Percentiles rank a stretch among this genome's conserved stretches.
These are phyloP conservation scores for Invenusta paracnida DNA, from an alignment of 2,888 invertebrate genomes.

Conservation along the genomic window DNA sequence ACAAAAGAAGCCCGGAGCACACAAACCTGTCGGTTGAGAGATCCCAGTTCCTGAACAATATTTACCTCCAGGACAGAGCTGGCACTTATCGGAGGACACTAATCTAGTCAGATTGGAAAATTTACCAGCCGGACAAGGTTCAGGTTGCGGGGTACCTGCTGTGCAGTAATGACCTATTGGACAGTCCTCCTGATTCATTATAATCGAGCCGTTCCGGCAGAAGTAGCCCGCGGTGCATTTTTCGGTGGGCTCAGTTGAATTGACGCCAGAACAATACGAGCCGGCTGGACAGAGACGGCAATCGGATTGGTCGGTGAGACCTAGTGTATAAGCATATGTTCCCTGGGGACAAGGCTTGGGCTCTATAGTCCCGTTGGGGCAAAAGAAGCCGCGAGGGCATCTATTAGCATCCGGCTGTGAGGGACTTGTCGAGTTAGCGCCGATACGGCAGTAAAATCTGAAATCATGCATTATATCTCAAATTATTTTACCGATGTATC, in stretches of 20 bases:
- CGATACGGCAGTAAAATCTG: slow-evolving; percentile 55
- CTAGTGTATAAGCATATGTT: slow-evolving; percentile 51
- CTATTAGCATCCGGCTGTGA: slow-evolving; percentile 53
- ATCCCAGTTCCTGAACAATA: not conserved
- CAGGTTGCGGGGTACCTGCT: not conserved
- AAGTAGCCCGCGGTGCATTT: slow-evolving; percentile 37
- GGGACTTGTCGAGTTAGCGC: slow-evolving; percentile 54
- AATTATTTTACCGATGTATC: no score
- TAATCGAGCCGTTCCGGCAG: not conserved
- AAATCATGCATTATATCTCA: no score
- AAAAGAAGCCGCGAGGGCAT: slow-evolving; percentile 55
- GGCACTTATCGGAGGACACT: not conserved
- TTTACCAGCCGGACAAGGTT: not conserved
- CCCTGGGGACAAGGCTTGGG: slow-evolving; percentile 53
- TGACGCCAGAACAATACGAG: slow-evolving; percentile 51
- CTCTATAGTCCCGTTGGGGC: slow-evolving; percentile 52
- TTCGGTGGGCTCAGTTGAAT: slow-evolving; percentile 51
- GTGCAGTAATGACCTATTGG: not conserved
- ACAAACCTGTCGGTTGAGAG: not conserved
- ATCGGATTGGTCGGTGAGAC: slow-evolving; percentile 48
- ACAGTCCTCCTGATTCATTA: not conserved
- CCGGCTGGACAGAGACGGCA: slow-evolving; percentile 55
- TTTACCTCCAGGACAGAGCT: not conserved
- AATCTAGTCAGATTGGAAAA: not conserved
- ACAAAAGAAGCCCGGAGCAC: slow-evolving; percentile 9